A percentile compares a stretch with the other conserved stretches of the same genome.
phyloP scores from a whole-genome alignment of 1,140 invertebrate genomes.

The Ooceraea biroi region DNA sequence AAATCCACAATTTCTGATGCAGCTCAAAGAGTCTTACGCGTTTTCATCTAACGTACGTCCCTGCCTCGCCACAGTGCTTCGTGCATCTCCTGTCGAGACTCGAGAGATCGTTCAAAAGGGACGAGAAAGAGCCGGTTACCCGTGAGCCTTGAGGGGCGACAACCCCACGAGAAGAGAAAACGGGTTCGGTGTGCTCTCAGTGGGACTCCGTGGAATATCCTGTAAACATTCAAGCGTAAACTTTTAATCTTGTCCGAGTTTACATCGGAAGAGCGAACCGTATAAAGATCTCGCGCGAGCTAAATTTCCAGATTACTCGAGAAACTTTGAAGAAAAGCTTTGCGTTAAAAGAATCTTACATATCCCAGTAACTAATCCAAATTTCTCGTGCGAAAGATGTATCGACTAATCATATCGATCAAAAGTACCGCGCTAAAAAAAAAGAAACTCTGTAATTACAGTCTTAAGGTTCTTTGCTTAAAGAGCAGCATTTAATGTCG shows the following conservation, averaged over 20 bases:
- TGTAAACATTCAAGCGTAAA: conserved; percentile 51
- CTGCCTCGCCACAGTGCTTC: conserved; percentile 41
- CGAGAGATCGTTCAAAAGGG: conserved; percentile 49
- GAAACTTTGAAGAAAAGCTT: neutral
- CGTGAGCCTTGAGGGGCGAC: conserved; percentile 48
- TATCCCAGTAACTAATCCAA: neutral
- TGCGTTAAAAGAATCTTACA: neutral
- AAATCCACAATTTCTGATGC: neutral
- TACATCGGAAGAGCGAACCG: neutral
- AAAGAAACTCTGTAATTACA: too few species aligned
- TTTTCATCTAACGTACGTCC: conserved; percentile 16
- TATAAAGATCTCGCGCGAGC: neutral
- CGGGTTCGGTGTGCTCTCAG: conserved; percentile 29
- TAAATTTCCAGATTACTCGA: conserved; percentile 9
- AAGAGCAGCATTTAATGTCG: too few species aligned
- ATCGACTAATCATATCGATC: too few species aligned
- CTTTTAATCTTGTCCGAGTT: neutral
- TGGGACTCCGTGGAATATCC: conserved; percentile 14
- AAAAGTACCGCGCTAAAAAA: too few species aligned
- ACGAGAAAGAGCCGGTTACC: conserved; percentile 46
- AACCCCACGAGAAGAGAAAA: conserved; percentile 50
- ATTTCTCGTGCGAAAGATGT: too few species aligned
- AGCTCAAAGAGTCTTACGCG: neutral
- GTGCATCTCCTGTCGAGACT: conserved; percentile 50
- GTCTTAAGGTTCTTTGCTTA: too few species aligned